phyloP scores from a whole-genome alignment of 2,797 vertebrate species.

The Emydoidea blandingii region DNA sequence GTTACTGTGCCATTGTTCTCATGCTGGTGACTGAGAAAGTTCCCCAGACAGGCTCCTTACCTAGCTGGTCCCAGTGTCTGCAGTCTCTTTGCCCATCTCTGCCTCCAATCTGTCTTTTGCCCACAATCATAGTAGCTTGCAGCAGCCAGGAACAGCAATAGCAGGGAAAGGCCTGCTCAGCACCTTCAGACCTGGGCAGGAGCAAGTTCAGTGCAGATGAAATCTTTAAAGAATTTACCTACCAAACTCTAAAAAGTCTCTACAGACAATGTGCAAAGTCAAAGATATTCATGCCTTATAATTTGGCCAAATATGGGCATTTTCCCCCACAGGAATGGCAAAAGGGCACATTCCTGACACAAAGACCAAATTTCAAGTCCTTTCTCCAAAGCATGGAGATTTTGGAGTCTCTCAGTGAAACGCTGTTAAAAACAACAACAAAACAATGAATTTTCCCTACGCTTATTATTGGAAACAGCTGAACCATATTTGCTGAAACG shows the following conservation, averaged over 20 bases:
- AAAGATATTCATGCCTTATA: background rate
- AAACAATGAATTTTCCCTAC: background rate
- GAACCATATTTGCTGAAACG: background rate
- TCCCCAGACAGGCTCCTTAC: background rate
- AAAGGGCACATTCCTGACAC: background rate
- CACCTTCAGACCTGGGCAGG: background rate
- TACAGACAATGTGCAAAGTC: background rate
- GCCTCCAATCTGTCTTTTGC: background rate
- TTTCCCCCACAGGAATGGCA: background rate
- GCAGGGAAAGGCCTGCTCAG: background rate
- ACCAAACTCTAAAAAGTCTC: background rate
- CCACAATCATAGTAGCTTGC: background rate
- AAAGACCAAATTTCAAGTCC: background rate
- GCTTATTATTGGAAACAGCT: background rate
- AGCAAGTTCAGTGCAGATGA: background rate
- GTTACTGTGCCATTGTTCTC: background rate
- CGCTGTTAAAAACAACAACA: background rate
- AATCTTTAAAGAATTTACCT: background rate
- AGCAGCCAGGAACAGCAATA: background rate
- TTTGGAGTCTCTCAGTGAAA: fast-evolving
- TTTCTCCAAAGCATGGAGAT: background rate
- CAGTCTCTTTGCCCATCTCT: background rate
- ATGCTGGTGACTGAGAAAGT: background rate
- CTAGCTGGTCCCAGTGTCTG: background rate
- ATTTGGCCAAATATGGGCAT: background rate